Conservation (phyloP, 30 jellyfish, hydroid and myxozoan genomes). For the Aurelia aurita region DNA sequence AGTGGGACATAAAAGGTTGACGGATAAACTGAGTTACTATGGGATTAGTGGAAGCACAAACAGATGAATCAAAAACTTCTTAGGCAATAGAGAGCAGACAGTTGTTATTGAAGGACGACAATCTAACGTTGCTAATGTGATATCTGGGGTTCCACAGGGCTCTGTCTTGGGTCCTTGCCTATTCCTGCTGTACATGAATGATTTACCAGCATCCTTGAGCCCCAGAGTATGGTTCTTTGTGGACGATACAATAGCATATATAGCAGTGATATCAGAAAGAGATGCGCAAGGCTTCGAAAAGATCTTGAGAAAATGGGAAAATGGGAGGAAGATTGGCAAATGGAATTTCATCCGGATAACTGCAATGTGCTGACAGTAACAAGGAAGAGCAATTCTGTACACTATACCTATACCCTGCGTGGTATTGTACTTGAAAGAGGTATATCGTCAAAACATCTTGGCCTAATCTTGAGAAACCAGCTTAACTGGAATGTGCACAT, state of each 20-base stretch:
- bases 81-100: slow-evolving; percentile 3
- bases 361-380: slow-evolving; percentile 16
- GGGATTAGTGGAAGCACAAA: too few species aligned
- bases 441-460: not conserved
- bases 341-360: slow-evolving; percentile 17
- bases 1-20: too few species aligned
- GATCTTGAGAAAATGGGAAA: slow-evolving; percentile 14
- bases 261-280: not conserved
- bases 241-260: slow-evolving; percentile 5
- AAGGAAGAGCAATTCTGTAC: slow-evolving; percentile 18
- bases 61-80: too few species aligned
- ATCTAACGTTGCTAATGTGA: not conserved
- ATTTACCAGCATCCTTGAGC: not conserved
- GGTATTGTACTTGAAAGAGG: not conserved
- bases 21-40: too few species aligned
- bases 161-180: too few species aligned
- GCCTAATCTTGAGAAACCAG: not conserved
- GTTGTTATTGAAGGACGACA: slow-evolving; percentile 3
- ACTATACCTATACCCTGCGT: not conserved
- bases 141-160: not conserved
- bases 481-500: slow-evolving; percentile 23
- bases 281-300: slow-evolving; percentile 14
- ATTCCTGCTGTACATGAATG: too few species aligned
- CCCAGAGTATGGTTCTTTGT: slow-evolving; percentile 2
- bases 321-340: slow-evolving; percentile 18